Conservation (phyloP, 2,888 invertebrate species). For the Phytoseiulus persimilis region DNA sequence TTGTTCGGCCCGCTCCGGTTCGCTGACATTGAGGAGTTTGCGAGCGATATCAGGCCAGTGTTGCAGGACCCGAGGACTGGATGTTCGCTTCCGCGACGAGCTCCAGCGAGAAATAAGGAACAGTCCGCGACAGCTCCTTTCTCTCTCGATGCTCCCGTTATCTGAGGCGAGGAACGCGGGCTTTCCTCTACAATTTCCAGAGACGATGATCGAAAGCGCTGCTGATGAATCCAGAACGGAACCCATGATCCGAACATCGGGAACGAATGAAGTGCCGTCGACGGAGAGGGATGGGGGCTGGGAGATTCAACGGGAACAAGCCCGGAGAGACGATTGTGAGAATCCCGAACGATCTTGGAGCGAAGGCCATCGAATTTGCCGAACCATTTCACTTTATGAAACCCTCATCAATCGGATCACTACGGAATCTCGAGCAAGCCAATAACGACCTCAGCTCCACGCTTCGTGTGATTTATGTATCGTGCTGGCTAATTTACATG, state of each 20-base stretch:
- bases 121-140: no score
- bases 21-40: not conserved
- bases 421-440: not conserved
- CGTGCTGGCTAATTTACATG: not conserved
- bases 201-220: no score
- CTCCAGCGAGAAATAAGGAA: no score
- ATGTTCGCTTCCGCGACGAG: no score
- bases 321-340: not conserved
- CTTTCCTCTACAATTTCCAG: no score
- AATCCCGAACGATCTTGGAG: not conserved
- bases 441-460: not conserved
- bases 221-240: no score
- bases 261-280: no score
- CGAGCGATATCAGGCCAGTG: not conserved
- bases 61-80: not conserved
- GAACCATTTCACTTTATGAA: slow-evolving; percentile 36
- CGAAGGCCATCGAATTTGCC: slow-evolving; percentile 38
- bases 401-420: slow-evolving; percentile 22
- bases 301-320: no score
- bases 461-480: not conserved
- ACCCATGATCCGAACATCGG: no score
- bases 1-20: not conserved
- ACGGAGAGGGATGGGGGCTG: no score
- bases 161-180: no score
- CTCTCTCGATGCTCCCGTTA: no score